phyloP scores from a whole-genome alignment of 2,797 vertebrate genomes.

The Acridotheres tristis region DNA sequence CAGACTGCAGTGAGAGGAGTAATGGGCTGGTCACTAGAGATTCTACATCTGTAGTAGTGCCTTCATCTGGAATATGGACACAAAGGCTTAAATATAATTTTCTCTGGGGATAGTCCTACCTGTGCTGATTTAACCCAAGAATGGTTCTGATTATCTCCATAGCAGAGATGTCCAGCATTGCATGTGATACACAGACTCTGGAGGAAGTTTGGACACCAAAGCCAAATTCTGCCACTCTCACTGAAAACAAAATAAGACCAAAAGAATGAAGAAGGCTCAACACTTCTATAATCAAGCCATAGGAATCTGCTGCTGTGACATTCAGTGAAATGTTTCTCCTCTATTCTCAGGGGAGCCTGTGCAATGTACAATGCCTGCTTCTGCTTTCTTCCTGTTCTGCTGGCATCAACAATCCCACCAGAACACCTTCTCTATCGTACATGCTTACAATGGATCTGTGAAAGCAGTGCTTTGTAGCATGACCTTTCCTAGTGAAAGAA shows the following conservation, averaged over 20 bases:
- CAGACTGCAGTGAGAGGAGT: neutral
- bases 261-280: neutral
- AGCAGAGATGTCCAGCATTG: neutral
- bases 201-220: neutral
- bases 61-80: neutral
- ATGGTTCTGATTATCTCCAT: neutral
- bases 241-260: neutral
- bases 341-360: neutral
- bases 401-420: neutral
- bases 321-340: neutral
- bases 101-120: neutral
- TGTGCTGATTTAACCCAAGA: neutral
- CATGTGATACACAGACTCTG: neutral
- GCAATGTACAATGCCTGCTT: neutral
- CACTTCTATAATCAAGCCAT: neutral
- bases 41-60: neutral
- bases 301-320: neutral
- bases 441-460: neutral
- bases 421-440: neutral
- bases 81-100: neutral
- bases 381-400: neutral
- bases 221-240: neutral
- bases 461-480: neutral
- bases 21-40: neutral
- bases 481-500: neutral